A percentile compares a stretch with the other conserved stretches of the same genome.
Conservation (phyloP, 2,113 vertebrate genomes). For the Calyptommatus sinebrachiatus region DNA sequence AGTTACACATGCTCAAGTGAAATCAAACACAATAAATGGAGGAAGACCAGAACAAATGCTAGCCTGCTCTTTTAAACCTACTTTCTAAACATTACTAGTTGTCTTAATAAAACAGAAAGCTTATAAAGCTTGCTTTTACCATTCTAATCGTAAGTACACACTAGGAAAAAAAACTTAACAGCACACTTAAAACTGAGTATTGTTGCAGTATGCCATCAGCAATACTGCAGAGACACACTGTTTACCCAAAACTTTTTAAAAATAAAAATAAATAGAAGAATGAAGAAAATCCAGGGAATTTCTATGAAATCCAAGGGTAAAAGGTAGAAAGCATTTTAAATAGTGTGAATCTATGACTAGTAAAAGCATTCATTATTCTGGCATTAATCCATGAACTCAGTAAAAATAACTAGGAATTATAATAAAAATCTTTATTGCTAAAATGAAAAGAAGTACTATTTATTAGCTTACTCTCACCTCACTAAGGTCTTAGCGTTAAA, state of each 20-base stretch:
- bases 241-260: conserved; percentile 10
- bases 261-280: conserved; percentile 3
- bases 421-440: conserved; percentile 9
- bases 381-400: conserved; percentile 9
- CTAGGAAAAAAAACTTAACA: background rate
- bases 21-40: background rate
- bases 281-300: background rate
- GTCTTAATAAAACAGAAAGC: conserved; percentile 8
- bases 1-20: background rate
- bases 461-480: background rate
- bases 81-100: background rate
- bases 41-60: background rate
- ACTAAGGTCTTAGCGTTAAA: background rate
- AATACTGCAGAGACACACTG: conserved; percentile 20
- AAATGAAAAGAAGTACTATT: conserved; percentile 1
- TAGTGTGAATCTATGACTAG: conserved; percentile 20
- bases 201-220: conserved; percentile 15
- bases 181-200: background rate
- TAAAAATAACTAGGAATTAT: conserved; percentile 6
- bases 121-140: fast-evolving
- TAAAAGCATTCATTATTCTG: conserved; percentile 3
- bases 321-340: background rate
- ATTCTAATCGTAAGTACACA: conserved; percentile 21
- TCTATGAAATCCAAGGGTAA: background rate
- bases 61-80: background rate